Evolutionary conservation across 1,140 invertebrate species (phyloP).

Genomic region (Tetragnatha versicolor): DNA sequence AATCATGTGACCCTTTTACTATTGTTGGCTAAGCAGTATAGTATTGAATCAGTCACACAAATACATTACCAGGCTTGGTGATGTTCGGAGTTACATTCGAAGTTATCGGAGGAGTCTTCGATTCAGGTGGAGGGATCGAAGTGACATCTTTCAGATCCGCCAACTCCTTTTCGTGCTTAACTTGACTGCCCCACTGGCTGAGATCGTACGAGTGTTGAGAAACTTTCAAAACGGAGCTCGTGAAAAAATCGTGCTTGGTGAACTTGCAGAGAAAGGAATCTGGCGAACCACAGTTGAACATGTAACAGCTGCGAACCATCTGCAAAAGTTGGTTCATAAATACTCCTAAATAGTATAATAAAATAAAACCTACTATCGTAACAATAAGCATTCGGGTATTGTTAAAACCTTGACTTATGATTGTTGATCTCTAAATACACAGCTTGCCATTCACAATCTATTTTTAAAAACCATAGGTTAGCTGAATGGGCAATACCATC

Average conservation of each 20-base stretch:
- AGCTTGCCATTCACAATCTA: too few species aligned
- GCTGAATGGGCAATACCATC: too few species aligned
- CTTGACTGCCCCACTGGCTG: constrained; percentile 75
- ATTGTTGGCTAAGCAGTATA: too few species aligned
- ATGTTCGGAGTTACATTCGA: background rate
- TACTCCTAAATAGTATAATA: too few species aligned
- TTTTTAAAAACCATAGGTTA: too few species aligned
- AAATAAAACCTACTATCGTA: too few species aligned
- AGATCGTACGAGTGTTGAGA: constrained; percentile 72
- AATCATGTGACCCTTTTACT: too few species aligned
- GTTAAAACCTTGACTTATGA: too few species aligned
- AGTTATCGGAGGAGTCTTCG: background rate
- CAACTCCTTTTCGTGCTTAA: constrained; percentile 82
- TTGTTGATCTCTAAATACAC: too few species aligned
- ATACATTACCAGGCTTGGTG: constrained; percentile 19
- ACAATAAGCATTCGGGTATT: too few species aligned
- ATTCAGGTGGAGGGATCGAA: background rate
- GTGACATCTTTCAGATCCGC: constrained; percentile 60
- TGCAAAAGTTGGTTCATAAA: too few species aligned
- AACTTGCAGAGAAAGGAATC: constrained; percentile 93
- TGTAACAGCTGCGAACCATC: constrained; percentile 86
- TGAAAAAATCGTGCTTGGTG: constrained; percentile 85
- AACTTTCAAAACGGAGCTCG: constrained; percentile 79
- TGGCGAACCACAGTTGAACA: constrained; percentile 87
- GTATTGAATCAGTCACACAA: too few species aligned